Conservation (phyloP, 92 coral and sea anemone genomes). For the Ricordea florida region DNA sequence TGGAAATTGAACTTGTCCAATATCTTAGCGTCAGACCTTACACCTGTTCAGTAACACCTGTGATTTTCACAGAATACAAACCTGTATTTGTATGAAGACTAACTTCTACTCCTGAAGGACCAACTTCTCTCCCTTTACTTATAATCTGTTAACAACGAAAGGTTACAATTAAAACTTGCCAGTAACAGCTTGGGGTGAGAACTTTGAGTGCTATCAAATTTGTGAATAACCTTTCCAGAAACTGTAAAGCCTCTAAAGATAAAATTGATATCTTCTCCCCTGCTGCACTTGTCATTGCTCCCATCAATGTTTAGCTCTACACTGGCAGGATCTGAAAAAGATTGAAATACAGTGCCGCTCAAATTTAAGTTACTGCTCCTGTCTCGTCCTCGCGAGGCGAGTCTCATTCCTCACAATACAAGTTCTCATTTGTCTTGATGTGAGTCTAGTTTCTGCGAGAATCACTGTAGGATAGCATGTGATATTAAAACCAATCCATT, state of each 20-base stretch:
- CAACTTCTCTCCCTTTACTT: slow-evolving; percentile 87
- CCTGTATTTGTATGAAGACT: slow-evolving; percentile 39
- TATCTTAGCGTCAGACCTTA: too few species aligned
- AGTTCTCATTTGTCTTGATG: too few species aligned
- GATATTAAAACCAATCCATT: too few species aligned
- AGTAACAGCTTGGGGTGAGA: too few species aligned
- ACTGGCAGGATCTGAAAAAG: slow-evolving; percentile 78
- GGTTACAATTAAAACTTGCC: not conserved
- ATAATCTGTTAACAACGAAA: slow-evolving; percentile 59
- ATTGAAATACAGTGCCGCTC: not conserved
- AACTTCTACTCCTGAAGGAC: slow-evolving; percentile 94
- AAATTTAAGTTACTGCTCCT: too few species aligned
- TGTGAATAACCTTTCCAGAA: slow-evolving; percentile 78
- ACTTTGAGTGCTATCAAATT: not conserved
- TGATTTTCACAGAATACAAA: not conserved
- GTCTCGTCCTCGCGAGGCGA: too few species aligned
- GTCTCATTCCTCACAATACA: too few species aligned
- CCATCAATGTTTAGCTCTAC: slow-evolving; percentile 96
- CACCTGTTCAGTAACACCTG: not conserved
- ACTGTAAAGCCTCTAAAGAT: slow-evolving; percentile 92
- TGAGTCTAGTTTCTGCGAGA: too few species aligned
- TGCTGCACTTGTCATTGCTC: slow-evolving; percentile 88
- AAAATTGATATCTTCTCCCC: slow-evolving; percentile 94
- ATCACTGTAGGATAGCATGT: too few species aligned
- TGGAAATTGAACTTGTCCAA: too few species aligned